A percentile compares a stretch with the other conserved stretches of the same genome.
Evolutionary conservation across 2,113 vertebrate genomes (phyloP).

Genomic region (Carollia perspicillata): DNA sequence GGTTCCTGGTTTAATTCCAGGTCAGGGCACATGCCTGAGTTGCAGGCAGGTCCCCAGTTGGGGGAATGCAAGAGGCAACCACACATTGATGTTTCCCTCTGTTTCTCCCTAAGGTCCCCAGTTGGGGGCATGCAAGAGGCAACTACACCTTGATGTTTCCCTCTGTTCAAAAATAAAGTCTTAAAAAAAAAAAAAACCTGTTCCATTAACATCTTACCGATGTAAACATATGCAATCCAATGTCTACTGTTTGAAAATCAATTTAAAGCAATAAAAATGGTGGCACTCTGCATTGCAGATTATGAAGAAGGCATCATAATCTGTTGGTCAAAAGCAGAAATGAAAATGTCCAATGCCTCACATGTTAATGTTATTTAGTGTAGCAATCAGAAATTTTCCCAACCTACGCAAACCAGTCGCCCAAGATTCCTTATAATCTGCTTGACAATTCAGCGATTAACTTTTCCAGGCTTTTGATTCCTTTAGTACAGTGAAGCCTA

Average conservation of each 20-base stretch:
- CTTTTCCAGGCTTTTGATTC: not conserved
- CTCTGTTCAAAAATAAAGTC: no score
- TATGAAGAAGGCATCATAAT: not conserved
- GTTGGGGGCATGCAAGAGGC: no score
- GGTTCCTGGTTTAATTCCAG: no score
- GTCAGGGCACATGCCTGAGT: no score
- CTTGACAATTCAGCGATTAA: not conserved
- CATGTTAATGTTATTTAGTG: not conserved
- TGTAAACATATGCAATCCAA: not conserved
- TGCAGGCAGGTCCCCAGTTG: no score
- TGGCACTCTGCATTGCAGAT: not conserved
- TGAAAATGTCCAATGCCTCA: not conserved
- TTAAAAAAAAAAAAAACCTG: no score
- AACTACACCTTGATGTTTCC: no score
- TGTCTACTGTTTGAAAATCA: not conserved
- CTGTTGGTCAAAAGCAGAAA: not conserved
- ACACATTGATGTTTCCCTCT: no score
- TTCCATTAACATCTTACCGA: not conserved
- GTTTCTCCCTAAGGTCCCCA: no score
- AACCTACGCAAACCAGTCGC: not conserved
- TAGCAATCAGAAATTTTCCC: not conserved
- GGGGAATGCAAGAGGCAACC: no score
- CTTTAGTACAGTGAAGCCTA: not conserved
- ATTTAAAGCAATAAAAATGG: not conserved
- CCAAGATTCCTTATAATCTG: not conserved